Conservation (phyloP, 2,797 vertebrate genomes). For the Anomalospiza imberbis region DNA sequence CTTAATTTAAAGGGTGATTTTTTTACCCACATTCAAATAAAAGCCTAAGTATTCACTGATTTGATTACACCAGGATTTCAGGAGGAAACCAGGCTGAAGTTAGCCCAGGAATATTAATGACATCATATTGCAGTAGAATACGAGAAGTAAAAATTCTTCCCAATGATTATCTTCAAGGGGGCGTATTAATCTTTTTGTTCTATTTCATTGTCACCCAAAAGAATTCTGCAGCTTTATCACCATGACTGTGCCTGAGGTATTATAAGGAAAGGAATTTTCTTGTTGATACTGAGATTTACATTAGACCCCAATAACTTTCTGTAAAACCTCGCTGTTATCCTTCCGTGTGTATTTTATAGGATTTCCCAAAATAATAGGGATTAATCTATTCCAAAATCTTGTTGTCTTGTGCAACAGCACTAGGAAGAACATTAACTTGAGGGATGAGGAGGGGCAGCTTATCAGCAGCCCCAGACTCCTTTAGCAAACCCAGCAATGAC, state of each 20-base stretch:
- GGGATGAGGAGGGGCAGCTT: background rate
- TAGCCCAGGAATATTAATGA: background rate
- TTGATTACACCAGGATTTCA: background rate
- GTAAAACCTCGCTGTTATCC: background rate
- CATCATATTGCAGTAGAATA: background rate
- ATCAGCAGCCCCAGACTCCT: background rate
- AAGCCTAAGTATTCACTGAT: background rate
- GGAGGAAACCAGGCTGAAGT: background rate
- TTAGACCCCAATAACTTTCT: background rate
- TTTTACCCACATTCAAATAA: background rate
- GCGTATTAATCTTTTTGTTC: background rate
- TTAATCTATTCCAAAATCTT: background rate
- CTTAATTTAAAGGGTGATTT: background rate
- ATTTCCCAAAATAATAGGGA: background rate
- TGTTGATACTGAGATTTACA: background rate
- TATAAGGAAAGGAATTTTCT: background rate
- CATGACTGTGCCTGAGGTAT: background rate
- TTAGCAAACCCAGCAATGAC: background rate
- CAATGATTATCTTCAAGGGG: background rate
- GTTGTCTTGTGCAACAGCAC: background rate
- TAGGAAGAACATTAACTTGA: background rate
- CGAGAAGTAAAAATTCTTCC: background rate
- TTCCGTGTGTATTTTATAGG: background rate
- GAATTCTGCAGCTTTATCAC: background rate
- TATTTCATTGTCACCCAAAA: background rate